Evolutionary conservation across 2,113 vertebrate species (phyloP), one percentile per base, ranked within the genome.

Genomic region (Ancistrus triradiatus): DNA sequence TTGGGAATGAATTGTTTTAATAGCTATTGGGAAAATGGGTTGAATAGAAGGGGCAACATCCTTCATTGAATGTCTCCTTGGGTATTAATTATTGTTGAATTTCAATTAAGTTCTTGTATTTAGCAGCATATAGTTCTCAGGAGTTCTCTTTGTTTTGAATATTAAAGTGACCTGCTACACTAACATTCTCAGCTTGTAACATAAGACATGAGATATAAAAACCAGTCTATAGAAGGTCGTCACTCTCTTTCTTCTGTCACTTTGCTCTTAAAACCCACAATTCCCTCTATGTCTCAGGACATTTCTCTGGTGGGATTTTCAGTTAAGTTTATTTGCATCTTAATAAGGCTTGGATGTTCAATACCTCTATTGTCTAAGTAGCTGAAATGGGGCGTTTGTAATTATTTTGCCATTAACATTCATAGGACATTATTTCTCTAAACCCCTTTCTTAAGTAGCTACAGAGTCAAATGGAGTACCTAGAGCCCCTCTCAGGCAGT

Each of bases 311-410:
- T 90, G 90, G 88, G 88, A 88, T 90, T 92, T 88, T 88, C 88
- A 90, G 88, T 87, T 85, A 79, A 90, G 85, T 88, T 69, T 76
- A 91, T 91, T 92, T 92, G 88, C 90, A 92, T 92, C 86, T 86
- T 91, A 91, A 92, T 91, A 89, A 91, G 87, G 61, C 87, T 87
- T 84, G 91, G 90, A 89, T 91, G 89, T 89, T 91, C 87, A 83
- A 88, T 84, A 90, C 90, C 91, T 92, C 89, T 87, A 92, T 97
- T 93, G 92, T 95, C 92, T 92, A 94, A 91, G 89, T 88, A 86
- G 85, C 87, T 88, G 86, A 90, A 91, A 89, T 18, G 80, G 83
- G 82, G 80, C 87, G 86, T 81, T 75, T 87, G 85, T 90, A 91
- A 92, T 92, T 92, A 92, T 91, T 90, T 85, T 87, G 79, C 81